Conservation (phyloP, 2,113 vertebrate species). For the Barnardius zonarius region DNA sequence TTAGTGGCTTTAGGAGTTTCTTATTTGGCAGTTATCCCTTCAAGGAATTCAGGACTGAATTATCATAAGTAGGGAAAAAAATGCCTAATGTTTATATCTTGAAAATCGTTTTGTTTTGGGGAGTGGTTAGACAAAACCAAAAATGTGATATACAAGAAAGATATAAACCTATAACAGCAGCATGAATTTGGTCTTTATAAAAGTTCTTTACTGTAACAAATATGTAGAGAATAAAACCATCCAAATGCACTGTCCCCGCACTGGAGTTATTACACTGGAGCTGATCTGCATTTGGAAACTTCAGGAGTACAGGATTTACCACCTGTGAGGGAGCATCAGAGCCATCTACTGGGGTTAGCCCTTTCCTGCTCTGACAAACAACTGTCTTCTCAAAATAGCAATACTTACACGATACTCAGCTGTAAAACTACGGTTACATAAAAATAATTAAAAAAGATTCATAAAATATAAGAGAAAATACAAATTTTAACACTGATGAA, state of each 20-base stretch:
- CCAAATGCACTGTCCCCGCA: not conserved
- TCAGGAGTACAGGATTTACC: not conserved
- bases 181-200: not conserved
- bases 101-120: not conserved
- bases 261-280: not conserved
- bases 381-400: not conserved
- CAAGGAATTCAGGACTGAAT: not conserved
- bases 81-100: not conserved
- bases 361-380: not conserved
- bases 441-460: not conserved
- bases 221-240: not conserved
- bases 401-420: not conserved
- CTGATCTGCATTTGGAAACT: not conserved
- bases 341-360: conserved; percentile 61
- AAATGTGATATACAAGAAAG: not conserved
- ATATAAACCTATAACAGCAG: not conserved
- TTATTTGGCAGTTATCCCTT: not conserved
- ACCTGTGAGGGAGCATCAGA: conserved; percentile 30
- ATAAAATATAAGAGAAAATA: not conserved
- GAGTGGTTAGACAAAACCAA: not conserved
- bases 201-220: not conserved
- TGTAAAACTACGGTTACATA: not conserved
- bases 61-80: not conserved
- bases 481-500: not conserved
- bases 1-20: not conserved